Conservation (phyloP, 2,888 invertebrate genomes). For the Nasonovia ribisnigri region DNA sequence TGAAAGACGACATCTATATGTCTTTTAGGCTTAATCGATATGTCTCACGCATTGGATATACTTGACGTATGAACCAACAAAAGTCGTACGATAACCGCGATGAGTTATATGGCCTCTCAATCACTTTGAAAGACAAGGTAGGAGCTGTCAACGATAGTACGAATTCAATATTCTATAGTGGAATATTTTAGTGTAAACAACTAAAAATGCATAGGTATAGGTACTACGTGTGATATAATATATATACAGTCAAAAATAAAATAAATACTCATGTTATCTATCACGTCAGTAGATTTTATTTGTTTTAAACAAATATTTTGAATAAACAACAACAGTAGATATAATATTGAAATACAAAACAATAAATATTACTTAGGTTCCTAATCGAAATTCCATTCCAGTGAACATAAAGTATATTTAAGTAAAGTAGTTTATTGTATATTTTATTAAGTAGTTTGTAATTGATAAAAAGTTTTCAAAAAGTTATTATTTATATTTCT, state of each 20-base stretch:
- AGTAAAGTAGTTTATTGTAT: neutral
- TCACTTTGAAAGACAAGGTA: neutral
- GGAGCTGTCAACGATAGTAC: neutral
- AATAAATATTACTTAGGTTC: neutral
- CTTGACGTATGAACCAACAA: neutral
- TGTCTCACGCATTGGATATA: neutral
- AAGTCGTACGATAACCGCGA: neutral
- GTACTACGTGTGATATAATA: neutral
- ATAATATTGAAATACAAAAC: neutral
- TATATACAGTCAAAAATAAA: neutral
- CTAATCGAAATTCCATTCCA: neutral
- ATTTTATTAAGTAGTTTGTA: no score
- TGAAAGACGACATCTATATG: neutral
- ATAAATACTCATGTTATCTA: neutral
- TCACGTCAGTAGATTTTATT: neutral
- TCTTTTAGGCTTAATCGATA: neutral
- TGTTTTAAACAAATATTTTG: neutral
- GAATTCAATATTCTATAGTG: neutral
- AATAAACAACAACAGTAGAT: neutral
- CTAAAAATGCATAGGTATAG: neutral
- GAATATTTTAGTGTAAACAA: constrained; percentile 24
- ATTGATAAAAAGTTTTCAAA: neutral
- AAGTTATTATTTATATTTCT: neutral
- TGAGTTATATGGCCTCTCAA: neutral
- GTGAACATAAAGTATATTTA: neutral